Conservation (phyloP, 2,888 invertebrate species). For the Microplitis deprimator region DNA sequence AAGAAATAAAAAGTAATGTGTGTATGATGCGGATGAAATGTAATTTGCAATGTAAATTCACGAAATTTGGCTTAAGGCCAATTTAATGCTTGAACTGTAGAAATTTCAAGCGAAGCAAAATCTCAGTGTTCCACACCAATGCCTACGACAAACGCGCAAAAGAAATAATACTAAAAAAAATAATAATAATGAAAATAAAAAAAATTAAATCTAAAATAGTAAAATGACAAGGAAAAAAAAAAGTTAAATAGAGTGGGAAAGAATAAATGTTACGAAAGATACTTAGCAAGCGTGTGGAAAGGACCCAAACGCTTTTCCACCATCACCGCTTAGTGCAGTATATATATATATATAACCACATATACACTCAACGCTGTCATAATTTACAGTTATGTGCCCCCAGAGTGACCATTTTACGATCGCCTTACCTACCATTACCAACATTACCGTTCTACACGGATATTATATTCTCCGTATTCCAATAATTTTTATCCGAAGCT, state of each 20-base stretch:
- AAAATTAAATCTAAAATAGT: neutral
- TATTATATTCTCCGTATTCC: conserved; percentile 48
- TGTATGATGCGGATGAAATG: conserved; percentile 29
- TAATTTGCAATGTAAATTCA: conserved; percentile 37
- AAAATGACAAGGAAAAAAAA: neutral
- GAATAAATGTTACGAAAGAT: neutral
- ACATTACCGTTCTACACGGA: conserved; percentile 47
- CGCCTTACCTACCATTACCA: conserved; percentile 51
- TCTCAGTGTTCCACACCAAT: conserved; percentile 21
- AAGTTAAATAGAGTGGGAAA: neutral
- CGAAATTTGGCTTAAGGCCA: conserved; percentile 32
- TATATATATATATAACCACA: conserved; percentile 7
- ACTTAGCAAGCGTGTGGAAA: neutral
- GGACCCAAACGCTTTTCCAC: neutral
- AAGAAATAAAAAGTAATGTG: conserved; percentile 17
- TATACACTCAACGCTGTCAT: conserved; percentile 31
- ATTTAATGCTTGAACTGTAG: conserved; percentile 34
- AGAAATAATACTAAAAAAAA: neutral
- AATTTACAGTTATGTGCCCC: conserved; percentile 54
- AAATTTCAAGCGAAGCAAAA: conserved; percentile 27
- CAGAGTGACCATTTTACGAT: conserved; percentile 56
- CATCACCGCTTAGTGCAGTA: neutral
- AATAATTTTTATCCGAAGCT: conserved; percentile 44
- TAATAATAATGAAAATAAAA: conserved; percentile 9
- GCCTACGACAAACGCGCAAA: conserved; percentile 7